Base-by-base conservation (phyloP, 2,888 invertebrate genomes). In the Synergus gifuensis region DNA sequence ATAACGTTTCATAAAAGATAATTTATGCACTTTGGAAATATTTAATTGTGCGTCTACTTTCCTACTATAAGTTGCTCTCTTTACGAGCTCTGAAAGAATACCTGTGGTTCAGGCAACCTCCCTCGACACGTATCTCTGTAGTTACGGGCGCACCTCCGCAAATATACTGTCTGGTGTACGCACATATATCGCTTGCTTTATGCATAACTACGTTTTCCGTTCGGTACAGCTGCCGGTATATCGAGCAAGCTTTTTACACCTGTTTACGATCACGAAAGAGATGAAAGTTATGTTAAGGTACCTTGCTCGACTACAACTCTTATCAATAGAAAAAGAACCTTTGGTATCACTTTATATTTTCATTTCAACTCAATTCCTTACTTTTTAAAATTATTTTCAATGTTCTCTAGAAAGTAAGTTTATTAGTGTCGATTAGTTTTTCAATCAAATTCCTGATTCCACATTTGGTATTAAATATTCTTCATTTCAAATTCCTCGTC, bases 121-220 rank as follows among this genome's bases (percentile, higher is more conserved):
- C 66, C 66, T 66, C 42, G 66, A 66, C 66, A 40, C 16, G 64
- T 66, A 42, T 66, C n/a, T 66, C 44, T 42, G 42, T 66, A 66
- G 58, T 58, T 58, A 58, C 58, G 58, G 58, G 58, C 58, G 58
- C 58, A 58, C 58, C 58, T 22, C 18, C 58, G 58, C 58, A 58
- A 58, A 66, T 66, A 66, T 40, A 66, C 42, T n/a, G n/a, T 66
- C n/a, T 40, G 9, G 44, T 42, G 40, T 44, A 42, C 66, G 64
- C 42, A 66, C 66, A 69, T 69, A 69, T 69, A 69, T 69, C 46
- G 22, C 44, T 46, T 22, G 67, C 44, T 69, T 69, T 69, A 46
- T 69, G 66, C 66, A n/a, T 66, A 69, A 69, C 46, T 14, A 46
- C 67, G 67, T 46, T 69, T 69, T 69, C 67, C 46, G 46, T 69